Percentiles rank a stretch among this genome's conserved stretches.
phyloP scores from a whole-genome alignment of 2,113 vertebrate species.

The Oxyruncus cristatus region DNA sequence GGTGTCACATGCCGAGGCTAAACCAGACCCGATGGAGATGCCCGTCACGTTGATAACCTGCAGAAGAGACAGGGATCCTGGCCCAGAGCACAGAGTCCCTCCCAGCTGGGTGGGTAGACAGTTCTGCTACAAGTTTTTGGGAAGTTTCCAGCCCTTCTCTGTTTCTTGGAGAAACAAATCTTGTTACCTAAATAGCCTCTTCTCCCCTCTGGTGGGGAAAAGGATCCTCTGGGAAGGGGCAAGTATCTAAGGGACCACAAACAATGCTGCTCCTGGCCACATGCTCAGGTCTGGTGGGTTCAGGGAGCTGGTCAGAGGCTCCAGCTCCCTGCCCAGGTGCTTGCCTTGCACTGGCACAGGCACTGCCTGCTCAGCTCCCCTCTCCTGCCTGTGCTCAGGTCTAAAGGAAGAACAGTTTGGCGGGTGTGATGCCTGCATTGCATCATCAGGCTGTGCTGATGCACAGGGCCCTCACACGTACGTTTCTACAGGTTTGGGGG shows the following conservation, averaged over 20 bases:
- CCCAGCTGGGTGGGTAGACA: background rate
- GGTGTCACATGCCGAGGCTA: conserved; percentile 88
- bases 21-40: conserved; percentile 82
- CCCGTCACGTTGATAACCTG: conserved; percentile 87
- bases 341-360: background rate
- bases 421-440: accelerated
- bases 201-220: background rate
- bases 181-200: background rate
- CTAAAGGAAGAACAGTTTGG: background rate
- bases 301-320: background rate
- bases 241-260: background rate
- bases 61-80: background rate
- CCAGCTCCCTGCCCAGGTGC: background rate
- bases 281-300: background rate
- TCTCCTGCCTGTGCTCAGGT: background rate
- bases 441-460: background rate
- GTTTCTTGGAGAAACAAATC: background rate
- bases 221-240: background rate
- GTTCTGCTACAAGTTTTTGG: background rate
- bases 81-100: background rate
- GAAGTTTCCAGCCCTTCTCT: background rate
- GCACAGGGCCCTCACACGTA: accelerated
- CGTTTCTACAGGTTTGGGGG: background rate
- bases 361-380: background rate
- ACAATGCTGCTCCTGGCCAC: background rate